Percentiles rank a stretch among this genome's conserved stretches.
Conservation (phyloP, 2,113 vertebrate species). For the Thamnophis sirtalis region DNA sequence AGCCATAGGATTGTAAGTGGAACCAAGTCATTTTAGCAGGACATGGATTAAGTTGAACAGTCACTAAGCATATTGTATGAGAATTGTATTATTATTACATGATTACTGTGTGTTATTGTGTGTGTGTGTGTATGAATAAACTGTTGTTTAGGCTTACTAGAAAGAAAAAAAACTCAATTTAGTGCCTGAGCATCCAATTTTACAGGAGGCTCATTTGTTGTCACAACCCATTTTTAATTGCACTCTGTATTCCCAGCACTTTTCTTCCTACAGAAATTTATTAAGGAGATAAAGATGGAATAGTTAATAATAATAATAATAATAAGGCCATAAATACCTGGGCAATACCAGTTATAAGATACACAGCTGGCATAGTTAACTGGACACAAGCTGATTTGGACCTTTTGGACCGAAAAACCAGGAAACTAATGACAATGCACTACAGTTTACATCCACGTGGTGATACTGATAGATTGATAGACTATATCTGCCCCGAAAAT, state of each 20-base stretch:
- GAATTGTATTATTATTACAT: neutral
- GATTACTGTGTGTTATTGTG: neutral
- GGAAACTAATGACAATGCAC: too few relatives aligned
- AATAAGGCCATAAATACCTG: too few relatives aligned
- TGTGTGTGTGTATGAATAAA: too few relatives aligned
- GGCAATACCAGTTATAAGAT: too few relatives aligned
- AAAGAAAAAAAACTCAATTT: neutral
- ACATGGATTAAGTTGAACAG: slow-evolving; percentile 28
- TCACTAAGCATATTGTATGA: neutral
- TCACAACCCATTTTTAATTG: neutral
- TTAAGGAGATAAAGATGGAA: neutral
- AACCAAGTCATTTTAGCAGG: slow-evolving; percentile 39
- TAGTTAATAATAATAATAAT: too few relatives aligned
- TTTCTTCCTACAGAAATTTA: neutral
- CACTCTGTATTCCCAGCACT: neutral
- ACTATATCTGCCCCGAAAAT: too few relatives aligned
- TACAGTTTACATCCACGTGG: too few relatives aligned
- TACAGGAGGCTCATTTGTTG: neutral
- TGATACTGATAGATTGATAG: too few relatives aligned
- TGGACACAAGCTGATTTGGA: too few relatives aligned
- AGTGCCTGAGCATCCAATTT: neutral
- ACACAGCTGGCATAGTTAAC: too few relatives aligned
- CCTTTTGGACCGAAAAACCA: too few relatives aligned
- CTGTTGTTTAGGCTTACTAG: neutral
- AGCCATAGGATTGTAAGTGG: slow-evolving; percentile 48